Base-by-base conservation (phyloP, 2,888 invertebrate genomes). In the Drosophila emarginata region DNA sequence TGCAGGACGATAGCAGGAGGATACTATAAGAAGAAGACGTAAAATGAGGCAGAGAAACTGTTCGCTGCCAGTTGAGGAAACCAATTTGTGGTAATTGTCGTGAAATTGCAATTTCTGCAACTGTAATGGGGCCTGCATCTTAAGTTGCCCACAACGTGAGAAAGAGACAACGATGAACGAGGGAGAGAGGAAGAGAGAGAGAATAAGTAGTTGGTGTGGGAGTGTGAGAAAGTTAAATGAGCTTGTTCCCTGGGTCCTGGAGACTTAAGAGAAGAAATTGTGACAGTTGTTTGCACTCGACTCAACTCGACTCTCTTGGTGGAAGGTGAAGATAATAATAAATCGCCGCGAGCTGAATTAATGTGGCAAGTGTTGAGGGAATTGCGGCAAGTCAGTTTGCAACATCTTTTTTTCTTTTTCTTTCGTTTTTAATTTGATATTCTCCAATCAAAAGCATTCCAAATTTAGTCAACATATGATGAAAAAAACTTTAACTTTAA, bases 1-100 rank as follows among this genome's bases (percentile, higher is more conserved):
- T 23, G 23, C 23, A 23, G 23, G 23, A 23, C 23, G 23, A 23
- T 23, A 23, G 63, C 15, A 51, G 39, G 57, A 32, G 32, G 11
- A 32, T 11, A 7, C 4, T 32, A 63, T 60, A 53, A 54, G 37
- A 14, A 32, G 28, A 21, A 57, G 60, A 67, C 36, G 54, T 32
- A 32, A 5, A 23, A 61, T 28, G 54, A 51, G 50, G 50, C 54
- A 11, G 21, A 37, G 58, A 64, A 52, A 61, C 65, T 70, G 70
- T 76, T 63, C 70, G 66, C 66, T 68, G 72, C 78, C 76, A 79
- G 82, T 85, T 85, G 85, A 82, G 86, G 86, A 85, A 82, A 82
- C 82, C 86, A 87, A 87, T 87, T 87, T 87, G 86, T 81, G 86
- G 86, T 87, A 87, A 87, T 87, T 87, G 87, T 87, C 86, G 86